Evolutionary conservation across 2,888 invertebrate species (phyloP).

Genomic region (Dryococelus australis): DNA sequence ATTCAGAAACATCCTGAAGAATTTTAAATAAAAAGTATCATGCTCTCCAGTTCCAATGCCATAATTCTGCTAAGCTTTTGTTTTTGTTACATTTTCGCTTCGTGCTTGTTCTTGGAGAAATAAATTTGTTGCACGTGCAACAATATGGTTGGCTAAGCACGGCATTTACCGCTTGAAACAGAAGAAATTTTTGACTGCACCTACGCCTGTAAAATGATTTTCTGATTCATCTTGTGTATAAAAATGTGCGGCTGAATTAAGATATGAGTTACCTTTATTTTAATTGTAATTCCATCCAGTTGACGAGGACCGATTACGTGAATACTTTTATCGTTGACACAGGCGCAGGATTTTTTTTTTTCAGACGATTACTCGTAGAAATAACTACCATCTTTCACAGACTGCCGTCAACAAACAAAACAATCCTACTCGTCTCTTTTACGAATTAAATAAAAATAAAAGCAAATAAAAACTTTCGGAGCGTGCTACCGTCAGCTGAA

Average conservation of each 20-base stretch:
- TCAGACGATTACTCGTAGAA: not conserved
- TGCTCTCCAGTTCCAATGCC: not conserved
- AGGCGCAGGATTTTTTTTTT: not conserved
- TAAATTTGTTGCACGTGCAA: not conserved
- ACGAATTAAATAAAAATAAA: too few relatives aligned
- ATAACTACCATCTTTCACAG: not conserved
- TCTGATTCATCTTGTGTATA: too few relatives aligned
- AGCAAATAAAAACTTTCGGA: not conserved
- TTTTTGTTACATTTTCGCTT: not conserved
- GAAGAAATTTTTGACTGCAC: too few relatives aligned
- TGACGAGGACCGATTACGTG: not conserved
- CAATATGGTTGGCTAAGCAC: not conserved
- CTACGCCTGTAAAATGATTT: too few relatives aligned
- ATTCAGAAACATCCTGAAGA: not conserved
- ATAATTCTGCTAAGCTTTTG: not conserved
- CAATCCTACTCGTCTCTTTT: too few relatives aligned
- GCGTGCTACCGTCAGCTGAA: not conserved
- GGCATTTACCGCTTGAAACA: not conserved
- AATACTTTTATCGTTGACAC: not conserved
- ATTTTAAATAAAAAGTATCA: not conserved
- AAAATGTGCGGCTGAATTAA: too few relatives aligned
- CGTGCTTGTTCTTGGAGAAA: not conserved
- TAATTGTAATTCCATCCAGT: not conserved
- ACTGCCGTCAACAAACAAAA: not conserved
- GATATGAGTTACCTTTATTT: not conserved